Conservation (phyloP, 1,140 invertebrate genomes). For the Dendroctonus ponderosae region DNA sequence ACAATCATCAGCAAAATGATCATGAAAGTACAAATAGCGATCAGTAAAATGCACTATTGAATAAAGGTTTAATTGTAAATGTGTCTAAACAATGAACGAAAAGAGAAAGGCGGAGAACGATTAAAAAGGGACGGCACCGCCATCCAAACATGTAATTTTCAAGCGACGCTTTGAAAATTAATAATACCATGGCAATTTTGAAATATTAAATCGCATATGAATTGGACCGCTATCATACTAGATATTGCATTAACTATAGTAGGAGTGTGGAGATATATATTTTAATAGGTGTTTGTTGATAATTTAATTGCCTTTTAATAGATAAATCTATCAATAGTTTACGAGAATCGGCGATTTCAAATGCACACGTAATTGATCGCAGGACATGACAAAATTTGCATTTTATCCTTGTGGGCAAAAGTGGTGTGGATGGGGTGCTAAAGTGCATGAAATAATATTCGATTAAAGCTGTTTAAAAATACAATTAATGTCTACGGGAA, state of each 20-base stretch:
- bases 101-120: slow-evolving; percentile 8
- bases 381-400: too few relatives aligned
- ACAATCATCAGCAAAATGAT: slow-evolving; percentile 17
- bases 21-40: slow-evolving; percentile 12
- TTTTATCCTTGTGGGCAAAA: too few relatives aligned
- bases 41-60: slow-evolving; percentile 12
- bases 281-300: too few relatives aligned
- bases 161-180: slow-evolving; percentile 7
- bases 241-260: neutral
- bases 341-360: too few relatives aligned
- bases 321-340: too few relatives aligned
- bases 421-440: neutral
- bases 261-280: neutral
- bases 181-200: slow-evolving; percentile 3
- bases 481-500: neutral
- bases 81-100: slow-evolving; percentile 14
- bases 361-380: too few relatives aligned
- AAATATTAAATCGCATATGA: slow-evolving; percentile 8
- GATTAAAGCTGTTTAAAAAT: neutral
- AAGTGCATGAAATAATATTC: neutral
- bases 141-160: slow-evolving; percentile 10
- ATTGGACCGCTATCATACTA: neutral
- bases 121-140: slow-evolving; percentile 9
- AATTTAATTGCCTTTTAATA: too few relatives aligned
- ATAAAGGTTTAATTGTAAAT: slow-evolving; percentile 22